Base-by-base conservation (phyloP, 2,797 vertebrate genomes). In the Zenarchopterus dispar region DNA sequence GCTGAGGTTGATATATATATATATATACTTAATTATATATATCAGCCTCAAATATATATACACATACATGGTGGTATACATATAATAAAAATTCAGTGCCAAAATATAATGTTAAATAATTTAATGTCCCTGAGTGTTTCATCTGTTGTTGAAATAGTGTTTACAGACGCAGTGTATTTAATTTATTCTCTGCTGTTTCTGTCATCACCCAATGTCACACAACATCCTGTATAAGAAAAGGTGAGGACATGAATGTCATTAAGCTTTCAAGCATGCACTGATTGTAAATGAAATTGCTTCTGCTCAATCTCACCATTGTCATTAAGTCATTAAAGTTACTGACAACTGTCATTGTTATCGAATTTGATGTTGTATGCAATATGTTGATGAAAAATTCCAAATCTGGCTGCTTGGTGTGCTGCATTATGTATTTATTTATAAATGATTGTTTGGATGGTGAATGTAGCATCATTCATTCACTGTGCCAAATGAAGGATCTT, bases 311-410 rank as follows among this genome's bases (percentile, higher is more conserved):
- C 81, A 71, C 86, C 85, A 91, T 91, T 67, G 67, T 87, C 33
- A 36, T 36, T 36, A 36, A 36, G 11, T 36, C 86, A 88, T 92
- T 90, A 85, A 91, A 89, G 85, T 93, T 93, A 91, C 68, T 81
- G 84, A 87, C 80, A 76, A 82, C 80, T 85, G 80, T 91, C 90
- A 92, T 92, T 91, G 90, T 93, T 94, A 89, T 93, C 88, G 88
- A 84, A 86, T 92, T 92, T 91, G 93, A 93, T 94, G 93, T 93
- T 93, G 92, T 92, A 94, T 92, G 91, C 93, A 93, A 89, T 93
- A 86, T 88, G 90, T 92, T 91, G 82, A 93, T 89, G 82, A 91
- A 85, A 88, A 88, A 82, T 74, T 83, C 81, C 80, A 87, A 91
- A 90, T 85, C 84, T 92, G 88, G 88, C 92, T 93, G 92, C 92